Evolutionary conservation across 2,888 invertebrate genomes (phyloP).

Genomic region (Synergus itoensis): DNA sequence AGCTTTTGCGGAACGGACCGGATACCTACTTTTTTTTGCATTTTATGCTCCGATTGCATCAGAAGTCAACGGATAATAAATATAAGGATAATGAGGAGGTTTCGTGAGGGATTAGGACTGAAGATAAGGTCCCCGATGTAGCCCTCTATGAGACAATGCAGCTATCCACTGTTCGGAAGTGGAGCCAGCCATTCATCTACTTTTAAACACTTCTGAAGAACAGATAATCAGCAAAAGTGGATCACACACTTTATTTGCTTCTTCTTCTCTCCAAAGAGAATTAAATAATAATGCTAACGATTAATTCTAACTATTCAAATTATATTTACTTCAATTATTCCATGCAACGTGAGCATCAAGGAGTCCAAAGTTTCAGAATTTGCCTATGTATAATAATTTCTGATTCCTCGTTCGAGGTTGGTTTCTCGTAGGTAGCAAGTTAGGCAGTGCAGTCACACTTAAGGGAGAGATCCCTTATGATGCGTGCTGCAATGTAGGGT

Average conservation of each 20-base stretch:
- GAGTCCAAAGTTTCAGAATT: too few relatives aligned
- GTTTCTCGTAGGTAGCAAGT: not conserved
- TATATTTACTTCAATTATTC: too few relatives aligned
- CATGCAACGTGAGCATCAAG: too few relatives aligned
- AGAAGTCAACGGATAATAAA: conserved; percentile 64
- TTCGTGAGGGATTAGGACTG: not conserved
- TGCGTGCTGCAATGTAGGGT: not conserved
- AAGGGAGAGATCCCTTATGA: conserved; percentile 24
- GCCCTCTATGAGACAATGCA: not conserved
- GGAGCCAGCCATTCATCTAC: not conserved
- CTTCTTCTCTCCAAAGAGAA: too few relatives aligned
- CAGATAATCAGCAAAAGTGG: not conserved
- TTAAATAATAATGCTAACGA: too few relatives aligned
- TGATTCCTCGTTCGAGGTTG: not conserved
- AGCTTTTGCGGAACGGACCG: conserved; percentile 59
- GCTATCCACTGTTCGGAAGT: not conserved
- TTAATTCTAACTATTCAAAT: too few relatives aligned
- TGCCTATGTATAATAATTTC: not conserved
- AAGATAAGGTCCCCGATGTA: conserved; percentile 14
- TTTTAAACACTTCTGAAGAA: not conserved
- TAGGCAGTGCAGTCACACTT: conserved; percentile 21
- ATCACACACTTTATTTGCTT: too few relatives aligned
- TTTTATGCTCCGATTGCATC: conserved; percentile 65
- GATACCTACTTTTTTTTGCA: conserved; percentile 62
- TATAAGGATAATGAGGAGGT: conserved; percentile 60